These are phyloP conservation scores for Pterophyllum scalare DNA, from an alignment of 2,113 vertebrate species.

Conservation along the genomic window DNA sequence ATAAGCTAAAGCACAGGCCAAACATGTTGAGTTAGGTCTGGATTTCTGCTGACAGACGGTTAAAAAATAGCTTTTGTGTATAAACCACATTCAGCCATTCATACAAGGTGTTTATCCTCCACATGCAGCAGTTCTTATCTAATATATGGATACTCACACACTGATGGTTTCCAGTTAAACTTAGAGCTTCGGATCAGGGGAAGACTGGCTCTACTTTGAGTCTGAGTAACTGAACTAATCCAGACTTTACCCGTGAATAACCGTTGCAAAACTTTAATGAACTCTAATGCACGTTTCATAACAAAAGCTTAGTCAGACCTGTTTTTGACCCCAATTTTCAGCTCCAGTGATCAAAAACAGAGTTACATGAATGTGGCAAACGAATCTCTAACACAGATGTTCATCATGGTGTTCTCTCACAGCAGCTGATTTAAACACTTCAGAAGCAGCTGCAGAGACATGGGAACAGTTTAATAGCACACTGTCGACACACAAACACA, in stretches of 20 bases:
- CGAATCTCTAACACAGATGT: neutral
- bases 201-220: neutral
- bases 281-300: neutral
- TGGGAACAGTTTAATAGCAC: slow-evolving; percentile 14
- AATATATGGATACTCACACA: neutral
- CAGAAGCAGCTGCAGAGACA: neutral
- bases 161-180: neutral
- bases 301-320: neutral
- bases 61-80: neutral
- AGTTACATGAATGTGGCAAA: accelerated
- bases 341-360: neutral
- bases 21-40: neutral
- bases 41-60: accelerated
- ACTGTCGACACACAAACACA: neutral
- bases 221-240: neutral
- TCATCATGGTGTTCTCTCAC: accelerated
- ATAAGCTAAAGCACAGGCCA: neutral
- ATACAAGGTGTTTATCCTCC: neutral
- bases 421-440: neutral
- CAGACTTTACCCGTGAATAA: neutral
- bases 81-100: neutral
- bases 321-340: neutral
- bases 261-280: neutral
- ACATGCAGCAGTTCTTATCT: neutral
- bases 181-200: neutral